Base-by-base conservation (phyloP, 2,888 invertebrate species). In the Rhaphigaster nebulosa region DNA sequence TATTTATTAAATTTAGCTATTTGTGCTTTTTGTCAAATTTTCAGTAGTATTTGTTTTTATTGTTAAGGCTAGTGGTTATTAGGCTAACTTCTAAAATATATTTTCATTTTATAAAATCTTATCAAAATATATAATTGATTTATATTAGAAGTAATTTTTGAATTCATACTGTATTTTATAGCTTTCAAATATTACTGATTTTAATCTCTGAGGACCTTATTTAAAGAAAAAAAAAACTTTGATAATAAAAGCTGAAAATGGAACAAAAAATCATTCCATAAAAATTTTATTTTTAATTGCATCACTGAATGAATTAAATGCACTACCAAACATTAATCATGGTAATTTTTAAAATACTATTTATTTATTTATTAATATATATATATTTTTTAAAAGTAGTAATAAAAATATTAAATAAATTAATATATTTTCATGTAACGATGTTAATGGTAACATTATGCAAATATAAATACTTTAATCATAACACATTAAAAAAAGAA, bases 321-420 rank as follows among this genome's bases (percentile, higher is more conserved):
- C 38, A 38, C 12, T 20, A 20, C 23, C 1, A 34, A 23, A 38
- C 26, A 29, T 18, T 70, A 34, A 34, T 34, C 15, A 18, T 34
- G 34, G 34, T n/a, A n/a, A 34, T 70, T 34, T 70, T 34, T 8
- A 34, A 70, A 70, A 34, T 70, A 70, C 8, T 38, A 76, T 76
- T 76, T 76, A 76, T 76, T 76, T 76, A 76, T 76, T 76, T 76
- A 76, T 76, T 76, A 20, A 38, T 29, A 65, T 65, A 65, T 65
- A 20, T 29, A 15, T 65, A 65, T 65, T 65, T 65, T 65, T 65
- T 65, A 29, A n/a, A 65, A 65, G n/a, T 29, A n/a, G n/a, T n/a
- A 60, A 20, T 60, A 60, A 60, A n/a, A 60, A 65, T n/a, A 29
- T 26, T 29, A 65, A n/a, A 29, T 29, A 29, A 65, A 29, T 65